Evolutionary conservation across 2,113 vertebrate genomes (phyloP).

Genomic region (Brachyhypopomus occidentalis): DNA sequence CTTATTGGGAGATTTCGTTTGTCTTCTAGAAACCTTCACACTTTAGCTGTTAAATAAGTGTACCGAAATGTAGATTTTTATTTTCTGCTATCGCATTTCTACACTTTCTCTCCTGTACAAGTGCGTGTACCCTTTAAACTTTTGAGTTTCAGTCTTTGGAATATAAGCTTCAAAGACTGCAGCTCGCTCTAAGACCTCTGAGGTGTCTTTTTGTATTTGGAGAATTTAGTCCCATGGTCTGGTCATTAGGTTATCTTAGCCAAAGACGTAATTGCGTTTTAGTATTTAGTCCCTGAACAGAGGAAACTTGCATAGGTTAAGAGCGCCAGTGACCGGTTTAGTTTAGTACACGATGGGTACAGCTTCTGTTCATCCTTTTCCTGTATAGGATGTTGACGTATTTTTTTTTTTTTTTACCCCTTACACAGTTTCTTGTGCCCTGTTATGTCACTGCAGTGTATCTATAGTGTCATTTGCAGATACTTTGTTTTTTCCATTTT

Average conservation of each 20-base stretch:
- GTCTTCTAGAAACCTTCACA: background rate
- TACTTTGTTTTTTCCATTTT: background rate
- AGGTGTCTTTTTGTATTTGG: background rate
- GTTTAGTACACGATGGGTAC: slow-evolving; percentile 31
- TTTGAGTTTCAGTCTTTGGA: too few species aligned
- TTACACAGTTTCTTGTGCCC: slow-evolving; percentile 16
- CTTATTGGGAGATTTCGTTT: background rate
- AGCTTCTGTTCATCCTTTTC: slow-evolving; percentile 60
- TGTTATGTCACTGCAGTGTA: slow-evolving; percentile 44
- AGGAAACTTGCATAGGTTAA: background rate
- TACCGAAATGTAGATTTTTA: background rate
- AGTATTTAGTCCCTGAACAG: background rate
- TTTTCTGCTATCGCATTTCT: background rate
- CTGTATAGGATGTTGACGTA: slow-evolving; percentile 40
- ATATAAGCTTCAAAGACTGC: background rate
- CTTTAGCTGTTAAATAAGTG: background rate
- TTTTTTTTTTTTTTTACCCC: background rate
- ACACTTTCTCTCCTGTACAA: background rate
- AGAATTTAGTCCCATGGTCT: background rate
- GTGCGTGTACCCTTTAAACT: background rate
- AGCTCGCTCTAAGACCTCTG: background rate
- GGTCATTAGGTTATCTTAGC: background rate
- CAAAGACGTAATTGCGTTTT: background rate
- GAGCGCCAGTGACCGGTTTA: background rate
- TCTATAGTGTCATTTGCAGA: slow-evolving; percentile 20